A percentile compares a stretch with the other conserved stretches of the same genome.
Conservation (phyloP, 2,888 invertebrate species). For the Eucera pruinosa region DNA sequence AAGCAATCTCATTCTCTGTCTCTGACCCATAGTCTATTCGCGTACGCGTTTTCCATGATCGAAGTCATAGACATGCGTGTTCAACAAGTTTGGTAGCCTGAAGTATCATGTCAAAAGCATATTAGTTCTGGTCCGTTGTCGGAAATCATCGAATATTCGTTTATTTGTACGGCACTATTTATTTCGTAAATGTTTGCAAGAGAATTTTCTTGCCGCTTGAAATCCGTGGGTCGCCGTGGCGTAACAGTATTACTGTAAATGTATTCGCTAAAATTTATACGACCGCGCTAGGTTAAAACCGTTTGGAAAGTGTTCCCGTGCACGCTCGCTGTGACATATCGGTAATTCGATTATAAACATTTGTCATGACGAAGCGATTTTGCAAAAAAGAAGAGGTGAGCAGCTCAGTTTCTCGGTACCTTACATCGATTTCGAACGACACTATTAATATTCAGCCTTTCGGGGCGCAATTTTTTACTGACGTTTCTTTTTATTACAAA, state of each 20-base stretch:
- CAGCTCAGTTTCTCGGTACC: background rate
- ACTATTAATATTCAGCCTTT: background rate
- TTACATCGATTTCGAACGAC: background rate
- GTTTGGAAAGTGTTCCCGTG: constrained; percentile 24
- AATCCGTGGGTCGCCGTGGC: background rate
- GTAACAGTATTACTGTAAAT: background rate
- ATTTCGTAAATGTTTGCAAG: background rate
- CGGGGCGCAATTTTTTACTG: background rate
- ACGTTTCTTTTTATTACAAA: background rate
- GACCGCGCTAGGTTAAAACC: no score
- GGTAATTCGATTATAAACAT: constrained; percentile 21
- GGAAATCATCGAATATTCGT: constrained; percentile 22
- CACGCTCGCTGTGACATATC: constrained; percentile 10
- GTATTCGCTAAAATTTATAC: no score
- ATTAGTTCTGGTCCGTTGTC: background rate
- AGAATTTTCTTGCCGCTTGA: background rate
- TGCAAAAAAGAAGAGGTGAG: constrained; percentile 4
- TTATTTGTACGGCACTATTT: constrained; percentile 4
- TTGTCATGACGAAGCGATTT: constrained; percentile 35
- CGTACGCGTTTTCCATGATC: no score
- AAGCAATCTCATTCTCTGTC: no score
- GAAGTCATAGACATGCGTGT: no score
- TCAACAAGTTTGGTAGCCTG: background rate
- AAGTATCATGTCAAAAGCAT: constrained; percentile 22
- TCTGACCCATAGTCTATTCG: no score